These are phyloP conservation scores for Trichonephila inaurata DNA, from an alignment of 1,140 invertebrate species.

Conservation along the genomic window DNA sequence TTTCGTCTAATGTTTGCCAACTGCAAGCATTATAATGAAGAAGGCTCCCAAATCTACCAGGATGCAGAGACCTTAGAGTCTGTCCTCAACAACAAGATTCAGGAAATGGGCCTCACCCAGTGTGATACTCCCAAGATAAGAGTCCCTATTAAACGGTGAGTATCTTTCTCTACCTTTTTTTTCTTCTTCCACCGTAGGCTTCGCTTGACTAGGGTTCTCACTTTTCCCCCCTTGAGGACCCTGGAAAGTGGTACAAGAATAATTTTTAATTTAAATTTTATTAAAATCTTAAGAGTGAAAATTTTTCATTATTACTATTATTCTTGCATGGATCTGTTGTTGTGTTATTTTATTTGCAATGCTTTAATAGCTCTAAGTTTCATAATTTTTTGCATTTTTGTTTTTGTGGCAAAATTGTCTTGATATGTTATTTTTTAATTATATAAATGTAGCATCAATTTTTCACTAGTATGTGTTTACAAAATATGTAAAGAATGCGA, in stretches of 20 bases:
- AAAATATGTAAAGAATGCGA: too few species aligned
- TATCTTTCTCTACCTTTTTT: neutral
- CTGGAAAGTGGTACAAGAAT: neutral
- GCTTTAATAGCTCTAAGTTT: too few species aligned
- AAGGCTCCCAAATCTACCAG: constrained; percentile 95
- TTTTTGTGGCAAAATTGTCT: too few species aligned
- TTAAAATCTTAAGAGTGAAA: too few species aligned
- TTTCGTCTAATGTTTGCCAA: constrained; percentile 96
- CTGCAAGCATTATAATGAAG: constrained; percentile 97
- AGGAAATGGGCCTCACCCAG: constrained; percentile 84
- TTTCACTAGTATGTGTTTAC: too few species aligned
- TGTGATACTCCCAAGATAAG: constrained; percentile 63
- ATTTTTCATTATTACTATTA: too few species aligned
- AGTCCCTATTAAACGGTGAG: constrained; percentile 61
- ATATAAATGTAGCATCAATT: too few species aligned
- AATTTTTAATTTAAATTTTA: too few species aligned
- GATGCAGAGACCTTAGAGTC: constrained; percentile 94
- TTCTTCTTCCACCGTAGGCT: neutral
- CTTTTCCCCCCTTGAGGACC: neutral
- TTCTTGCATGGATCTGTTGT: too few species aligned
- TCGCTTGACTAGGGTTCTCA: neutral
- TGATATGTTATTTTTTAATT: too few species aligned
- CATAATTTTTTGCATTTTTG: too few species aligned
- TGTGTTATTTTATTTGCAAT: too few species aligned
- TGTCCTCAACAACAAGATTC: constrained; percentile 90